Base-by-base conservation (phyloP, 2,888 invertebrate species). In the Sminthurides aquaticus region DNA sequence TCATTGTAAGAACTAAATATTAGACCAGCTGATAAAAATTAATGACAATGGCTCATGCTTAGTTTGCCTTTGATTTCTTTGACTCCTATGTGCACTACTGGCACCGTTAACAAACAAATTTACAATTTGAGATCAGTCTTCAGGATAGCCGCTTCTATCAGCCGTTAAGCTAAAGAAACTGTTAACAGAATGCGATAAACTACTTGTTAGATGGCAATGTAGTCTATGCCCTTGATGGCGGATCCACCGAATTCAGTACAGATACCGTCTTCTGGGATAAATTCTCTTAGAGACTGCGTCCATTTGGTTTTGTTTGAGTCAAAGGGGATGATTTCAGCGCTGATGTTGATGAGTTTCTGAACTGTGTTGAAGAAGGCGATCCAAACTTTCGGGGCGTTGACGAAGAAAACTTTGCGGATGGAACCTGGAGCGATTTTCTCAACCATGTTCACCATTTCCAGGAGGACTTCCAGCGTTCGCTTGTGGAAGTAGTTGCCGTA, bases 401-500 rank as follows among this genome's bases (percentile, higher is more conserved):
- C 62, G 11, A 56, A 48, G 49, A 57, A 62, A 48, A 62, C 62
- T 62, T 62, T 62, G 11, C 28, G n/a, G 27, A 57, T 48, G n/a
- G 48, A 25, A 15, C 56, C 56, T 29, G 62, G 62, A 1, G 62
- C 34, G 8, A 62, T 48, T n/a, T 57, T 34, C 26, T 62, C 57
- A 18, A 62, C 49, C 1, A 27, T 24, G 48, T 48, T 56, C 3
- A 62, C 26, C 15, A 62, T 26, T n/a, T 48, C 25, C 1, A 62
- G 48, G 3, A 62, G 24, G 22, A 62, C 57, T 48, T 62, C 64
- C n/a, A 58, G 25, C 18, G 64, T 64, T 48, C 64, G 58, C 54
- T 59, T 59, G 54, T 64, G 64, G 22, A 64, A 54, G 49, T 64
- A 64, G 52, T 64, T 64, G 27, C 64, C 64, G 26, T 64, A 64